A percentile compares a stretch with the other conserved stretches of the same genome.
Evolutionary conservation across 1,140 invertebrate genomes (phyloP).

Genomic region (Trachymyrmex septentrionalis): DNA sequence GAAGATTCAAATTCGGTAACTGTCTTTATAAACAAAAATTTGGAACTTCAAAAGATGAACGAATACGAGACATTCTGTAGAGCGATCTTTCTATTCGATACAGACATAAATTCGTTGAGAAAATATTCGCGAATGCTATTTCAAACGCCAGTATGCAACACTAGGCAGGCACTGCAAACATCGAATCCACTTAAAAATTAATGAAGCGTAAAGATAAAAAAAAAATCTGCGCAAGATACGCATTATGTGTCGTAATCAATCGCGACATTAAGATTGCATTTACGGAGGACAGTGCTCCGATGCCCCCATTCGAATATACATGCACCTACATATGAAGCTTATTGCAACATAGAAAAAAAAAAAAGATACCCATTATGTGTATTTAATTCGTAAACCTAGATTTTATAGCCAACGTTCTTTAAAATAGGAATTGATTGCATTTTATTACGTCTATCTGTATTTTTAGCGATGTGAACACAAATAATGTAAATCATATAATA

Average conservation of each 20-base stretch:
- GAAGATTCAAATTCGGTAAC: neutral
- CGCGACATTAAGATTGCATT: neutral
- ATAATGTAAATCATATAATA: neutral
- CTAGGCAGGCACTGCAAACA: neutral
- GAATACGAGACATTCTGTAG: neutral
- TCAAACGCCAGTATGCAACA: neutral
- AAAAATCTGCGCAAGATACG: neutral
- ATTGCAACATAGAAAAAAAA: neutral
- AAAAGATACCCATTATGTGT: neutral
- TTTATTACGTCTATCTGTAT: neutral
- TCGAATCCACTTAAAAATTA: constrained; percentile 13
- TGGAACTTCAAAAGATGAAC: neutral
- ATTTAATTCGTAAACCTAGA: neutral
- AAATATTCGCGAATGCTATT: constrained; percentile 25
- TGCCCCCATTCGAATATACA: constrained; percentile 28
- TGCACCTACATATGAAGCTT: neutral
- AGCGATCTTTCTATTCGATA: neutral
- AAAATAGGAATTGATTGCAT: neutral
- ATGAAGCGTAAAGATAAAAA: neutral
- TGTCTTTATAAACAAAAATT: too few relatives aligned
- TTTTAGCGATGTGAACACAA: neutral
- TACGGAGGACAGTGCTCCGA: neutral
- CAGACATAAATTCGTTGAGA: neutral
- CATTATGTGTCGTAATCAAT: constrained; percentile 44
- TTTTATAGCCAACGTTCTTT: neutral